Percentiles rank a stretch among this genome's conserved stretches.
These are phyloP conservation scores for Tinamus guttatus DNA, from an alignment of 2,113 vertebrate genomes.

Conservation along the genomic window DNA sequence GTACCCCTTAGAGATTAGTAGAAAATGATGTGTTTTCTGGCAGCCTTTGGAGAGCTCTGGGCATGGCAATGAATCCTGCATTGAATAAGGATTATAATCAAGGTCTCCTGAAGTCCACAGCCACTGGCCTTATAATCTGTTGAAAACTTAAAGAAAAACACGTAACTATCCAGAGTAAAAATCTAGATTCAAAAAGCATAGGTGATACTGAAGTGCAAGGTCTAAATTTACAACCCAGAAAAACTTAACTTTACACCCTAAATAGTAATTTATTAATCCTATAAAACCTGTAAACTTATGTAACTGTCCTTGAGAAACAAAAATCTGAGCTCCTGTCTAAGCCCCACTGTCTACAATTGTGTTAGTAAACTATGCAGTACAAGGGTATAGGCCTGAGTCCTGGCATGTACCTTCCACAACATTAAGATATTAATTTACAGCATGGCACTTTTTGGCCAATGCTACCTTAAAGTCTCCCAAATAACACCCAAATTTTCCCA, in stretches of 20 bases:
- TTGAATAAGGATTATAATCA: conserved; percentile 17
- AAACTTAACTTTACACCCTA: not conserved
- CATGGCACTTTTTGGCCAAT: not conserved
- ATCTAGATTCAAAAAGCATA: rapidly evolving
- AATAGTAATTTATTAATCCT: not conserved
- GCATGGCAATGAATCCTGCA: conserved; percentile 20
- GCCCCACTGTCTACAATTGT: not conserved
- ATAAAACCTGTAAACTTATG: not conserved
- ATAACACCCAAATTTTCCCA: not conserved
- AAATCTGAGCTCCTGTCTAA: not conserved
- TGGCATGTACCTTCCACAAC: not conserved
- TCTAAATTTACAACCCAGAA: not conserved
- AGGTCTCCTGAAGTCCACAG: conserved; percentile 3
- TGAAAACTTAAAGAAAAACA: not conserved
- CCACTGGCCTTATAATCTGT: not conserved
- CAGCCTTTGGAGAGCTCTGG: not conserved
- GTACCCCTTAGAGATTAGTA: conserved; percentile 32
- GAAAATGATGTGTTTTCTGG: conserved; percentile 8
- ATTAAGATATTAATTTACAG: not conserved
- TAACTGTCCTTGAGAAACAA: not conserved
- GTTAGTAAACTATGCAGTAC: not conserved
- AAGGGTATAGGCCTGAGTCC: not conserved
- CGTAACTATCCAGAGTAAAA: not conserved
- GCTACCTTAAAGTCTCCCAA: rapidly evolving
- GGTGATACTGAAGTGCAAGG: not conserved